Conservation (phyloP, 2,888 invertebrate genomes). For the Calameuta pallipes region DNA sequence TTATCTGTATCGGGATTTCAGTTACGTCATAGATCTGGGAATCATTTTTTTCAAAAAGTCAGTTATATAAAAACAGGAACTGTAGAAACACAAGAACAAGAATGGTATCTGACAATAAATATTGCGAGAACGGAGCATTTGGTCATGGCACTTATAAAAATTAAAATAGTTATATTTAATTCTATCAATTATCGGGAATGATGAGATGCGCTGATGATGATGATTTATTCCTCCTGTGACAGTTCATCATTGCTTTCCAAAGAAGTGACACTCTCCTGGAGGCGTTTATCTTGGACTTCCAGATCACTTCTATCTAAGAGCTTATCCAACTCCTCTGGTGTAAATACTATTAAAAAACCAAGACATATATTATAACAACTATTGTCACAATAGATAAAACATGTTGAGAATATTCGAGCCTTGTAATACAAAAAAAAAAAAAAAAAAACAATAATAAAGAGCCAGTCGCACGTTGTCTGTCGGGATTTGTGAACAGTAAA, state of each 20-base stretch:
- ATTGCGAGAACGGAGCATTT: not conserved
- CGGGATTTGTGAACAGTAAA: not conserved
- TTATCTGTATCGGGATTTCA: not conserved
- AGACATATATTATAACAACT: not conserved
- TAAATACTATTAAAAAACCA: slow-evolving; percentile 55
- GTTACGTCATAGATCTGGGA: not conserved
- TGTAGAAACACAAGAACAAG: not conserved
- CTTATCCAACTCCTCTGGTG: slow-evolving; percentile 65
- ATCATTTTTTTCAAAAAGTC: not conserved
- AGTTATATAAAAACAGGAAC: not conserved
- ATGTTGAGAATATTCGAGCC: not conserved
- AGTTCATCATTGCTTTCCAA: not conserved
- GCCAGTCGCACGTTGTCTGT: not conserved
- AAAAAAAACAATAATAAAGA: not conserved
- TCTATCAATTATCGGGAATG: not conserved
- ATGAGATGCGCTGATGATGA: not conserved
- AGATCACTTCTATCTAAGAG: slow-evolving; percentile 67
- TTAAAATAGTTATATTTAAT: not conserved
- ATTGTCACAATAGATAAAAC: too few relatives aligned
- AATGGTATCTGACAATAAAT: not conserved
- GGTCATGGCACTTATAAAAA: not conserved
- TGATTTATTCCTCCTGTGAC: not conserved
- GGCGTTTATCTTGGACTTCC: not conserved
- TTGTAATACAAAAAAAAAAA: not conserved
- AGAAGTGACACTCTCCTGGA: not conserved